A percentile compares a stretch with the other conserved stretches of the same genome.
Conservation (phyloP, 1,140 invertebrate genomes). For the Protaetia brevitarsis region DNA sequence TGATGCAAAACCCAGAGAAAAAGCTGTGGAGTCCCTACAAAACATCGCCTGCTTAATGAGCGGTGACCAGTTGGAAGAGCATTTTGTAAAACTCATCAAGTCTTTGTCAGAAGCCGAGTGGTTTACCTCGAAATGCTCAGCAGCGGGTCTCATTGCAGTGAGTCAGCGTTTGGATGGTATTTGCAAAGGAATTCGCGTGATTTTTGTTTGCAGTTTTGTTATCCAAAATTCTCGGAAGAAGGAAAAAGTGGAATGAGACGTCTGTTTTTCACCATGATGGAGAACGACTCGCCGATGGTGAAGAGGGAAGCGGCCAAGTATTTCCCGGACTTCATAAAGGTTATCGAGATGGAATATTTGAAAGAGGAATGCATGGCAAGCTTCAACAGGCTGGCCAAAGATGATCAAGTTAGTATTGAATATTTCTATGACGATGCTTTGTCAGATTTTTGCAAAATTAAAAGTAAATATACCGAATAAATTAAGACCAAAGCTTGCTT, state of each 20-base stretch:
- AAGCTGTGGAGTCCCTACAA: slow-evolving; percentile 35
- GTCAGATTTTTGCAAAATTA: no score
- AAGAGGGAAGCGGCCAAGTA: slow-evolving; percentile 34
- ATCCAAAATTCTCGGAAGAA: slow-evolving; percentile 35
- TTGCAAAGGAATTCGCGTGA: no score
- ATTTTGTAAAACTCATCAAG: slow-evolving; percentile 29
- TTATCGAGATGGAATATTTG: slow-evolving; percentile 34
- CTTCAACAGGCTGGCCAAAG: slow-evolving; percentile 39
- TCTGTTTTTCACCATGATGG: slow-evolving; percentile 34
- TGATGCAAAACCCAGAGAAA: slow-evolving; percentile 38
- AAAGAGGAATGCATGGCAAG: slow-evolving; percentile 40
- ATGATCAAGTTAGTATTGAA: slow-evolving; percentile 39
- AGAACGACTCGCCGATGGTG: slow-evolving; percentile 43
- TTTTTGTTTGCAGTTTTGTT: slow-evolving; percentile 33
- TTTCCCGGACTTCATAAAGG: slow-evolving; percentile 32
- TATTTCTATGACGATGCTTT: no score
- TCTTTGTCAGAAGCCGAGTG: slow-evolving; percentile 35
- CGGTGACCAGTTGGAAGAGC: slow-evolving; percentile 30
- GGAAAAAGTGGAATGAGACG: slow-evolving; percentile 35
- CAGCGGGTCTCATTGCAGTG: slow-evolving; percentile 37
- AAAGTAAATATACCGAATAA: no score
- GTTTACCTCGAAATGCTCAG: slow-evolving; percentile 43
- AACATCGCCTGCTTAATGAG: slow-evolving; percentile 31
- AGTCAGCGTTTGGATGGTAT: no score
- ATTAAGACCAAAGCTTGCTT: no score